Conservation (phyloP, 2,797 vertebrate species). For the Poeciliopsis presidionis region DNA sequence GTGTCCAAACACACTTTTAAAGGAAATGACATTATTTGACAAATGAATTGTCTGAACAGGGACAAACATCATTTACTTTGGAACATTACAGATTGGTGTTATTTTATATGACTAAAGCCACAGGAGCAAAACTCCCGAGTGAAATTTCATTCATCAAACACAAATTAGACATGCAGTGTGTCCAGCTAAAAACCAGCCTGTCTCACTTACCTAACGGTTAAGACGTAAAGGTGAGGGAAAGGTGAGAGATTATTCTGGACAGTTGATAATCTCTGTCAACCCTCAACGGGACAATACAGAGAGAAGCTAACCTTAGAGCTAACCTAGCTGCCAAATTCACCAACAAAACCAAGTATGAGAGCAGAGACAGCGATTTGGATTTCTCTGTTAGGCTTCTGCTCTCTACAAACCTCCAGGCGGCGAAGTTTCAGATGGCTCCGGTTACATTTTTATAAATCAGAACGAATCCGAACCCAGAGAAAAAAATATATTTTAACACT, state of each 20-base stretch:
- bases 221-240: not conserved
- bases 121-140: not conserved
- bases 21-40: not conserved
- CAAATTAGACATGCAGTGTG: not conserved
- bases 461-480: not conserved
- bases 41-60: not conserved
- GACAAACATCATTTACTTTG: too few relatives aligned
- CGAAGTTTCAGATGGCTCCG: not conserved
- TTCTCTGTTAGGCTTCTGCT: conserved; percentile 2
- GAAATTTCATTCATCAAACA: not conserved
- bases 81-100: not conserved
- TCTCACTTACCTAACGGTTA: conserved; percentile 41
- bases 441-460: conserved; percentile 45
- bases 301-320: conserved; percentile 54
- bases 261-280: conserved; percentile 21
- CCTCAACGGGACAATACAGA: conserved; percentile 18
- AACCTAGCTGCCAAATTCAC: conserved; percentile 50
- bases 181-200: not conserved
- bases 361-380: conserved; percentile 1
- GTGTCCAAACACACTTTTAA: not conserved
- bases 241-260: conserved; percentile 14
- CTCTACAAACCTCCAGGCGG: not conserved
- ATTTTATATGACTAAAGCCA: not conserved
- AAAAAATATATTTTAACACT: not conserved
- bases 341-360: conserved; percentile 18